Conservation (phyloP, 2,797 vertebrate genomes). For the Eidolon dupreanum region DNA sequence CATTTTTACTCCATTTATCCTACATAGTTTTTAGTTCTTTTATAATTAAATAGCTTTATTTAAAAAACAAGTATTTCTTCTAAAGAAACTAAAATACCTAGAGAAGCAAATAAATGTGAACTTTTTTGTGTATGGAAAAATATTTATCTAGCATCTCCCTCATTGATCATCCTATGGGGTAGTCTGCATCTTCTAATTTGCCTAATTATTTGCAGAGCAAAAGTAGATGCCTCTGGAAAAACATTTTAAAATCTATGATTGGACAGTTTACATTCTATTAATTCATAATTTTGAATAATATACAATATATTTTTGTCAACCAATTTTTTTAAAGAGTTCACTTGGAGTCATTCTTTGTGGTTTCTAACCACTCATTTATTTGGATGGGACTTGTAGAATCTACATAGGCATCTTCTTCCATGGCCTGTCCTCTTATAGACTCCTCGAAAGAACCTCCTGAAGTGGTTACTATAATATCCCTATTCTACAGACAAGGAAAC, state of each 20-base stretch:
- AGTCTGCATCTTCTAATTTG: background rate
- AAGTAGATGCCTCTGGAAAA: background rate
- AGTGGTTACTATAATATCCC: accelerated
- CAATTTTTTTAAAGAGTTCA: background rate
- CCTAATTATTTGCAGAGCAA: background rate
- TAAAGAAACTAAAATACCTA: background rate
- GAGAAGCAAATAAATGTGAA: background rate
- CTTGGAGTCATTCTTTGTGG: background rate
- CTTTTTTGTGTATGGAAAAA: background rate
- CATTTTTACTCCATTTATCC: background rate
- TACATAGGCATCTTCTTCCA: background rate
- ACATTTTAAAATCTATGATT: background rate
- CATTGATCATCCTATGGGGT: background rate
- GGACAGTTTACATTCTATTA: background rate
- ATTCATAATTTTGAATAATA: background rate
- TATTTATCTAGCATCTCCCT: background rate
- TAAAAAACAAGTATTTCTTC: background rate
- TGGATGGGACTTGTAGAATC: background rate
- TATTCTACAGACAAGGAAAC: background rate
- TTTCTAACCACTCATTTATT: background rate
- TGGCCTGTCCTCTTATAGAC: background rate
- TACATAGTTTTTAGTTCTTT: background rate
- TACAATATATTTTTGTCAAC: background rate
- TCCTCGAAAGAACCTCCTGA: background rate
- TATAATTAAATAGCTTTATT: background rate